Conservation (phyloP, 2,797 vertebrate species). For the Cirrhinus molitorella region DNA sequence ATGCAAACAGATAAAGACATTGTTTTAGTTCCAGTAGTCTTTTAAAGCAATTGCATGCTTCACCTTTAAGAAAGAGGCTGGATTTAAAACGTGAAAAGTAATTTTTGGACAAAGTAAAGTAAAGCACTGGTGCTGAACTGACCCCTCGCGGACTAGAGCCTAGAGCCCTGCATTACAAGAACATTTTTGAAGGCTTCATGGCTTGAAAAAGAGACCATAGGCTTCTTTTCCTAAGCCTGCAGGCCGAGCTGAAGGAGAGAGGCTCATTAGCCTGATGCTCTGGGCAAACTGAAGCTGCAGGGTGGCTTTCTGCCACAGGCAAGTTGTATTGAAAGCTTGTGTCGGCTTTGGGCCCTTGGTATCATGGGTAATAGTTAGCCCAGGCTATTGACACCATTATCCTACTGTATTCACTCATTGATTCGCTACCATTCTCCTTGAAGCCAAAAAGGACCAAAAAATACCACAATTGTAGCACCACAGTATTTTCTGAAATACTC, state of each 20-base stretch:
- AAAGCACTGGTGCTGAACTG: neutral
- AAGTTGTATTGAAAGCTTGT: slow-evolving; percentile 24
- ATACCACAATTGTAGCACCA: neutral
- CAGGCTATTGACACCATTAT: slow-evolving; percentile 19
- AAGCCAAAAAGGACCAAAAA: neutral
- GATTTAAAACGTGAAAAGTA: neutral
- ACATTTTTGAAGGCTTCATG: slow-evolving; percentile 13
- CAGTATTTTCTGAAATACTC: neutral
- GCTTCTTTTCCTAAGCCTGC: neutral
- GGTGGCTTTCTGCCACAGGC: slow-evolving; percentile 38
- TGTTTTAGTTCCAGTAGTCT: neutral
- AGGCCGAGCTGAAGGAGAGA: slow-evolving; percentile 26
- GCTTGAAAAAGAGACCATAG: slow-evolving; percentile 10
- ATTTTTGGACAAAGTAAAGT: neutral
- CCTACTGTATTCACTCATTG: neutral
- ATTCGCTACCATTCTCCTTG: neutral
- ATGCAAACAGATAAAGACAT: too few relatives aligned
- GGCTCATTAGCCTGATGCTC: slow-evolving; percentile 39
- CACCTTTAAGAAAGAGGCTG: neutral
- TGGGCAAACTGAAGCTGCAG: slow-evolving; percentile 21
- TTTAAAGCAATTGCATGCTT: neutral
- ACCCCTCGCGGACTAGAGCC: neutral
- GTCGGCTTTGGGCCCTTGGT: neutral
- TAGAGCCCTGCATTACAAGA: neutral
- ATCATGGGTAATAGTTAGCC: slow-evolving; percentile 29